Base-by-base conservation (phyloP, 2,888 invertebrate species). In the Sarcophaga carnaria region DNA sequence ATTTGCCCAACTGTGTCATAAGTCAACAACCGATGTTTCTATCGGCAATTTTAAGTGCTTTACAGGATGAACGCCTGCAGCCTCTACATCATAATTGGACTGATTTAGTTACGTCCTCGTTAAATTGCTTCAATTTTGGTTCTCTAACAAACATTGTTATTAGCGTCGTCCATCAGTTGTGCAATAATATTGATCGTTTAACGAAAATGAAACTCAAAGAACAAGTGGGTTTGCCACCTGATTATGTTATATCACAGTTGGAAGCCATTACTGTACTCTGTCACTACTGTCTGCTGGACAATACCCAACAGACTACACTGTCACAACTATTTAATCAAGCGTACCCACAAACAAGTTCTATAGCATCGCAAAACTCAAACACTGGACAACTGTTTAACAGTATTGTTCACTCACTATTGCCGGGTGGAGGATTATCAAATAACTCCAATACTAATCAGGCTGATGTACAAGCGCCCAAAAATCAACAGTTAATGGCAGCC, bases 11-110 rank as follows among this genome's bases (percentile, higher is more conserved):
- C 63, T 94, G 95, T 83, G 93, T 95, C 62, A 96, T 97, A 85
- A 96, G 96, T 60, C 96, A 97, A 91, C 97, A 98, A 92, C 96
- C 96, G 47, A 96, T 97, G 95, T 97, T 98, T 92, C 93, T 97
- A 49, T 95, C 96, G 25, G 96, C 97, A 47, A 95, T 97, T 74
- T 94, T 97, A 89, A 96, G 96, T 90, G 97, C 97, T 5, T 93
- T 97, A 80, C 96, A 96, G 90, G 92, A 96, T 92, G 95, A 95
- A 83, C 95, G 96, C 85, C 94, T 96, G 93, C 94, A 96, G 70
- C 96, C 96, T 90, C 93, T 97, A 88, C 98, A 98, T 92, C 96
- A 96, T 88, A 96, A 97, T 90, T 98, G 97, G 97, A 95, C 97
- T 54, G 95, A 96, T 86, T 94, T 97, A 92, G 95, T 97, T 11